phyloP scores from a whole-genome alignment of 2,797 vertebrate species.

The Xiphorhynchus erythropygius region DNA sequence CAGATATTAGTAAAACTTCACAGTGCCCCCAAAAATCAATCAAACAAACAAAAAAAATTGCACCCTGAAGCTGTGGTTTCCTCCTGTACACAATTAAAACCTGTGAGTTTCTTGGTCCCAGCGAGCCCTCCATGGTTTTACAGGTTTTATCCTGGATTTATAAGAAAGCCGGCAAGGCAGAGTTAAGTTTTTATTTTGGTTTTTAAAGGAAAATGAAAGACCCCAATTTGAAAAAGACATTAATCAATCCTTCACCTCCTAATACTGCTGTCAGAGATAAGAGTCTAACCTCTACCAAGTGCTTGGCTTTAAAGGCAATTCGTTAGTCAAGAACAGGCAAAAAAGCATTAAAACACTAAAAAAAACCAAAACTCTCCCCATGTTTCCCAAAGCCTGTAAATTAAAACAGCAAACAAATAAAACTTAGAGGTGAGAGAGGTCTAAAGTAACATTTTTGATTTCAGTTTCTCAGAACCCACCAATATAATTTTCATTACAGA shows the following conservation, averaged over 20 bases:
- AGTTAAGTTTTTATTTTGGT: neutral
- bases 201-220: neutral
- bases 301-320: neutral
- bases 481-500: neutral
- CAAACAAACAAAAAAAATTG: neutral
- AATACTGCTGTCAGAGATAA: neutral
- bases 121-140: neutral
- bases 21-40: neutral
- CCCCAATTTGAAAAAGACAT: neutral
- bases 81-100: neutral
- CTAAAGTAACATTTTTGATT: neutral
- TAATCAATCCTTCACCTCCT: neutral
- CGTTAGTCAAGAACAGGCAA: neutral
- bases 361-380: fast-evolving
- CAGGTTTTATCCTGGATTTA: neutral
- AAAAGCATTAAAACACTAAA: neutral
- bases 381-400: neutral
- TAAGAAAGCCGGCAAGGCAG: neutral
- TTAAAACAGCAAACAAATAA: neutral
- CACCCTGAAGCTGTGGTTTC: neutral
- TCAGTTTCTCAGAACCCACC: neutral
- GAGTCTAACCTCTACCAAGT: neutral
- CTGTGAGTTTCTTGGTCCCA: neutral
- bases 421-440: neutral
- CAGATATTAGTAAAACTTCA: neutral